Evolutionary conservation across 2,113 vertebrate genomes (phyloP), one percentile per base, ranked within the genome.

Genomic region (Nesoenas mayeri): DNA sequence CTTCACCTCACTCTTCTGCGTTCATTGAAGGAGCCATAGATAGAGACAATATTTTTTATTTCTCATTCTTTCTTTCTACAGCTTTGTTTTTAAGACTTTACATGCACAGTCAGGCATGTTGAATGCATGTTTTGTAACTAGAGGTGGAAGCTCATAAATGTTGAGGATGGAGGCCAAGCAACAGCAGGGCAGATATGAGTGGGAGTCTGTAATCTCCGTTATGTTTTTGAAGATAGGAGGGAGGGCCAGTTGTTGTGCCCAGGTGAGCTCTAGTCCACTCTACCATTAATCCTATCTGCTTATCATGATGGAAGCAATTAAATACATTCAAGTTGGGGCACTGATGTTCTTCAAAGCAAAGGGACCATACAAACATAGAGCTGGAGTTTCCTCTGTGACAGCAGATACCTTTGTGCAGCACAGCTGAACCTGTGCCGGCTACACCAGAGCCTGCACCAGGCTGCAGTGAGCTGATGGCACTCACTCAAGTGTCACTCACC

Each of bases 401-500:
- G 42, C 7, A 4, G 10, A 11, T 11, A 58, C 12, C 31, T 67
- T 61, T 88, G 40, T 3, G 11, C 12, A 66, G 10, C 48, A 31
- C 42, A 88, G 26, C 21, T 0, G 1, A 8, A 54, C 31, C 47
- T 40, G 48, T 3, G 3, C 16, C 64, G 64, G 32, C 12, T 58
- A 24, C 3, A 2, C 34, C 44, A 31, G 44, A 36, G 22, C 38
- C 87, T 32, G 20, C 79, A 42, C 36, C 56, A 29, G 0, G 0
- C 3, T 4, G 1, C 11, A 4, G 58, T 0, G 1, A 42, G 26
- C 25, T 62, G 58, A 16, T n/a, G 21, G 40, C 58, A 53, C 25
- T n/a, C n/a, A n/a, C n/a, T n/a, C 2, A 2, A 61, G 48, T 3
- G 0, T 50, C 0, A 2, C 44, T 85, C 31, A 34, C 21, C 0